Conservation (phyloP, 2,888 invertebrate genomes). For the Epinotia nisella region DNA sequence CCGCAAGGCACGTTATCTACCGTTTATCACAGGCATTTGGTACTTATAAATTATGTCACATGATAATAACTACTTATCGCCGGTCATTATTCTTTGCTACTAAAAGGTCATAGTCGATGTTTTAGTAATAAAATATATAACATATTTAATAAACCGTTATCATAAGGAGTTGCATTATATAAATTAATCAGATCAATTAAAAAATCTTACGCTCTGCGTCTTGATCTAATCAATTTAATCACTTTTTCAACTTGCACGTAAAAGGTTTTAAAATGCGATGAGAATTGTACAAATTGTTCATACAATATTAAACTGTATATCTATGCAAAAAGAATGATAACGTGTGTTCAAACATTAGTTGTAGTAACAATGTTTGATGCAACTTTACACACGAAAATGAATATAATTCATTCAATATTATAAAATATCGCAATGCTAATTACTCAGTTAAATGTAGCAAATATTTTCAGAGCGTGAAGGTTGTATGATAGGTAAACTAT, state of each 20-base stretch:
- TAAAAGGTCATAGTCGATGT: too few species aligned
- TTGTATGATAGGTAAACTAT: conserved; percentile 9
- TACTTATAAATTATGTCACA: too few species aligned
- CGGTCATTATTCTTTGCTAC: too few species aligned
- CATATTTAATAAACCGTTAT: neutral
- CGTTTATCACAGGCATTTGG: neutral
- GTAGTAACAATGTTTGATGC: neutral
- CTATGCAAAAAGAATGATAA: neutral
- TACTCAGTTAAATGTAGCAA: conserved; percentile 6
- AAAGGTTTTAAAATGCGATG: conserved; percentile 2
- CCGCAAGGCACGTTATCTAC: neutral
- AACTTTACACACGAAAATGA: conserved; percentile 9
- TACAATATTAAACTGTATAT: neutral
- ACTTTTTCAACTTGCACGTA: neutral
- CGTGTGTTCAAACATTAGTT: neutral
- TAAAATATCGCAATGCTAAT: conserved; percentile 27
- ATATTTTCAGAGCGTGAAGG: conserved; percentile 35
- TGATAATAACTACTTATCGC: neutral
- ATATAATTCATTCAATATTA: conserved; percentile 25
- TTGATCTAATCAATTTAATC: conserved; percentile 23
- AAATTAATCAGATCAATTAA: conserved; percentile 14
- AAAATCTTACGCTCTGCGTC: conserved; percentile 7
- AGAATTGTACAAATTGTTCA: neutral
- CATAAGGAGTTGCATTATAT: neutral
- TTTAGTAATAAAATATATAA: too few species aligned